Evolutionary conservation across 2,888 invertebrate species (phyloP).

Genomic region (Amiota communis): DNA sequence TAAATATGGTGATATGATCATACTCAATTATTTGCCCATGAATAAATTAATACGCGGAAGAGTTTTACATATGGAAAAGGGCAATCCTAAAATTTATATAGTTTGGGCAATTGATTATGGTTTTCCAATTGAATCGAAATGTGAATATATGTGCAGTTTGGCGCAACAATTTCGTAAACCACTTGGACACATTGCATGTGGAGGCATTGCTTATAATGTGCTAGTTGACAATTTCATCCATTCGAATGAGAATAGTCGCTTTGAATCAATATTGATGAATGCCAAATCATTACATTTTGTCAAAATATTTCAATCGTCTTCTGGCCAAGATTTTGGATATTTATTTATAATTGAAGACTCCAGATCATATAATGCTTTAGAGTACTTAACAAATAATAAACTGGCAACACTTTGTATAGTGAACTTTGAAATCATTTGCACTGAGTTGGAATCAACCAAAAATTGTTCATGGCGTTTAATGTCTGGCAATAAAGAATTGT

Average conservation of each 20-base stretch:
- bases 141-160: neutral
- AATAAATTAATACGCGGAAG: neutral
- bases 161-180: neutral
- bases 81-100: neutral
- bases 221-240: too few species aligned
- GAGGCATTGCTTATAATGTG: neutral
- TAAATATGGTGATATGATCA: neutral
- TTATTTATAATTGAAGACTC: neutral
- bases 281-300: neutral
- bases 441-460: neutral
- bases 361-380: neutral
- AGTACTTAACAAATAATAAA: neutral
- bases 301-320: neutral
- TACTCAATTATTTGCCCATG: conserved; percentile 3
- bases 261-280: neutral
- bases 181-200: neutral
- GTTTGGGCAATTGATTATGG: conserved; percentile 24
- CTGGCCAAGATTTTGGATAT: conserved; percentile 9
- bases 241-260: neutral
- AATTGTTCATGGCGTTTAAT: neutral
- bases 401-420: neutral
- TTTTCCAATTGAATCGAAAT: neutral
- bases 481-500: neutral
- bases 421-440: neutral
- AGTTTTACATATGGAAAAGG: neutral